These are phyloP conservation scores for Drosophila ogumai DNA, from an alignment of 1,140 invertebrate species.

Conservation along the genomic window DNA sequence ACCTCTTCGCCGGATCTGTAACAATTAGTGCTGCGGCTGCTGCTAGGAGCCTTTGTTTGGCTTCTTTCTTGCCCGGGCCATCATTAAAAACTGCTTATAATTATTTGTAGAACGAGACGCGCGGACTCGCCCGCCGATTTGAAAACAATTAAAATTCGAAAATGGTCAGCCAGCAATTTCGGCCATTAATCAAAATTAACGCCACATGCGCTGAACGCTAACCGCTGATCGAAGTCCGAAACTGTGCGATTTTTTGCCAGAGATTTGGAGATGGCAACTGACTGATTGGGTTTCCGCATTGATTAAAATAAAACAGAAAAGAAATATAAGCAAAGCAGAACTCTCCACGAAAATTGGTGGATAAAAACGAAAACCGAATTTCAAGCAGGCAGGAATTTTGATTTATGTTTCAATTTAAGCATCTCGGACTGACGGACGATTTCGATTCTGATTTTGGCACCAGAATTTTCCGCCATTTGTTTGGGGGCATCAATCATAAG, in stretches of 20 bases:
- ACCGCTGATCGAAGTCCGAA: constrained; percentile 43
- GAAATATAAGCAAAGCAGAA: constrained; percentile 23
- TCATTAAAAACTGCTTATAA: constrained; percentile 83
- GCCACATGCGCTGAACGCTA: constrained; percentile 70
- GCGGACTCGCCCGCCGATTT: constrained; percentile 75
- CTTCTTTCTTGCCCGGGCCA: constrained; percentile 51
- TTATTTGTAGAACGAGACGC: constrained; percentile 80
- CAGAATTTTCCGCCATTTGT: constrained; percentile 64
- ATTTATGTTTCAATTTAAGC: constrained; percentile 64
- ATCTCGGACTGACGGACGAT: constrained; percentile 27
- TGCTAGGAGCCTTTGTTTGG: constrained; percentile 68
- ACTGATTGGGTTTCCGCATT: constrained; percentile 74
- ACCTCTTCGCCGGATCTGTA: constrained; percentile 74
- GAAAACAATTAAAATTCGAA: constrained; percentile 81
- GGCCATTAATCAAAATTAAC: constrained; percentile 84
- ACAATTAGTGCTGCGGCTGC: constrained; percentile 73
- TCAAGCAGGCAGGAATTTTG: constrained; percentile 47
- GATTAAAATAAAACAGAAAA: constrained; percentile 38
- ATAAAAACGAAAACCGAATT: constrained; percentile 27
- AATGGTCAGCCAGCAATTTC: constrained; percentile 75
- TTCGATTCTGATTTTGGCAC: constrained; percentile 66
- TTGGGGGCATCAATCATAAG: constrained; percentile 67
- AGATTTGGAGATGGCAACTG: constrained; percentile 48
- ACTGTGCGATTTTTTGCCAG: constrained; percentile 42
- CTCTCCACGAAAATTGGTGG: constrained; percentile 49